Conservation (phyloP, 1,140 invertebrate genomes). For the Lethocerus indicus region DNA sequence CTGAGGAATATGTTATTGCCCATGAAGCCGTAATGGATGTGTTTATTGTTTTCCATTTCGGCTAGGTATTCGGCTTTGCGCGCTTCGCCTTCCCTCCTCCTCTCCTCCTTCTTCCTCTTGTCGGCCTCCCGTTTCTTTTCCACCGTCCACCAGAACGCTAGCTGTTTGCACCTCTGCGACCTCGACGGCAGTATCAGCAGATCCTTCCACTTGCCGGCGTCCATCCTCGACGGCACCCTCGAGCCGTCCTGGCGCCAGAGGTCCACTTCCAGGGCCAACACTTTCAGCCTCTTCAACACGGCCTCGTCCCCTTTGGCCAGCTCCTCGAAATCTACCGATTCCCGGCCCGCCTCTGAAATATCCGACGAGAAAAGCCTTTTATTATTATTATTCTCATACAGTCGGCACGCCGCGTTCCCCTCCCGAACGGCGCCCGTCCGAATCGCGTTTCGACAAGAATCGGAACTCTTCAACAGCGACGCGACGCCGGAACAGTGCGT, state of each 20-base stretch:
- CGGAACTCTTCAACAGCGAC: too few relatives aligned
- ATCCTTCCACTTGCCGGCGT: slow-evolving; percentile 14
- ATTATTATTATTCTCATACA: too few relatives aligned
- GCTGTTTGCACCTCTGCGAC: slow-evolving; percentile 15
- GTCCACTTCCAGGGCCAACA: slow-evolving; percentile 18
- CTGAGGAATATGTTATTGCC: slow-evolving; percentile 26
- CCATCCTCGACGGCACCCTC: slow-evolving; percentile 15
- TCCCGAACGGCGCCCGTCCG: too few relatives aligned
- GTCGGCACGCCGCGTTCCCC: too few relatives aligned
- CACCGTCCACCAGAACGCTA: slow-evolving; percentile 16
- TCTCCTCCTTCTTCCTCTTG: slow-evolving; percentile 14
- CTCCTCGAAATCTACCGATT: slow-evolving; percentile 15
- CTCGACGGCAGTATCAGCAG: slow-evolving; percentile 14
- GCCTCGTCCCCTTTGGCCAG: slow-evolving; percentile 16
- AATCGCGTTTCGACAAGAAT: too few relatives aligned
- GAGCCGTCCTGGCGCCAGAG: slow-evolving; percentile 16
- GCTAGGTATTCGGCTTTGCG: slow-evolving; percentile 4
- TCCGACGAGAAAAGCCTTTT: not conserved
- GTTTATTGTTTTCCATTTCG: slow-evolving; percentile 7
- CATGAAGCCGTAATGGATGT: slow-evolving; percentile 17
- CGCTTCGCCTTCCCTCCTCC: slow-evolving; percentile 5
- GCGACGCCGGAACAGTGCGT: too few relatives aligned
- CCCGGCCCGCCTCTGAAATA: not conserved
- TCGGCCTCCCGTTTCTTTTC: slow-evolving; percentile 18
- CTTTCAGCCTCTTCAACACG: slow-evolving; percentile 17